These are phyloP conservation scores for Cryptophagus acutangulus DNA, from an alignment of 2,888 invertebrate genomes.

Conservation along the genomic window DNA sequence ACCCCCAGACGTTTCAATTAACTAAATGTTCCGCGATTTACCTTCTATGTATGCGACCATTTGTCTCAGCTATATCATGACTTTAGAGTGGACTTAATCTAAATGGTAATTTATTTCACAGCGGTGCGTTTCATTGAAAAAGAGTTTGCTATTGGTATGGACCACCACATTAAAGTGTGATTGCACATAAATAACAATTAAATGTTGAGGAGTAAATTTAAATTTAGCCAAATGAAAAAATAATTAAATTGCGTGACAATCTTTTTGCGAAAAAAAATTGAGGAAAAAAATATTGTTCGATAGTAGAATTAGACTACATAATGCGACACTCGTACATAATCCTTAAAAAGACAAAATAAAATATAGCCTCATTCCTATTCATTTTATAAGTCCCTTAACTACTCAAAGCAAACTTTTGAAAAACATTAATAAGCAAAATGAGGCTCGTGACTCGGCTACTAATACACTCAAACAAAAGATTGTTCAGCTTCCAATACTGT, in stretches of 20 bases:
- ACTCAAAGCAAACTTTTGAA: conserved; percentile 12
- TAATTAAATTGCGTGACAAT: too few species aligned
- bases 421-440: conserved; percentile 20
- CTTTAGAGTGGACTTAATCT: conserved; percentile 40
- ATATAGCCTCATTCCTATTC: conserved; percentile 4
- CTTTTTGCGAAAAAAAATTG: too few species aligned
- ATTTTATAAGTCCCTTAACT: conserved; percentile 19
- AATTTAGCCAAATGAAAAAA: too few species aligned
- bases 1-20: conserved; percentile 50
- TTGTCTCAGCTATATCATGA: conserved; percentile 37
- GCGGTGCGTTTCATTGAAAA: background rate
- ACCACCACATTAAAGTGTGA: too few species aligned
- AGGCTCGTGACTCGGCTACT: conserved; percentile 16
- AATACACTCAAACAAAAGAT: conserved; percentile 10
- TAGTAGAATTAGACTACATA: too few species aligned
- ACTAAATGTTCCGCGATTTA: conserved; percentile 50
- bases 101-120: conserved; percentile 39
- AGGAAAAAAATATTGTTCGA: too few species aligned
- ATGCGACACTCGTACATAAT: too few species aligned
- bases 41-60: conserved; percentile 40
- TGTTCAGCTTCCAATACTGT: too few species aligned
- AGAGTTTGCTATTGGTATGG: too few species aligned
- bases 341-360: too few species aligned
- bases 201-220: too few species aligned
- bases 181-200: too few species aligned